phyloP scores from a whole-genome alignment of 2,888 invertebrate species.

The Ormyrus thymus region DNA sequence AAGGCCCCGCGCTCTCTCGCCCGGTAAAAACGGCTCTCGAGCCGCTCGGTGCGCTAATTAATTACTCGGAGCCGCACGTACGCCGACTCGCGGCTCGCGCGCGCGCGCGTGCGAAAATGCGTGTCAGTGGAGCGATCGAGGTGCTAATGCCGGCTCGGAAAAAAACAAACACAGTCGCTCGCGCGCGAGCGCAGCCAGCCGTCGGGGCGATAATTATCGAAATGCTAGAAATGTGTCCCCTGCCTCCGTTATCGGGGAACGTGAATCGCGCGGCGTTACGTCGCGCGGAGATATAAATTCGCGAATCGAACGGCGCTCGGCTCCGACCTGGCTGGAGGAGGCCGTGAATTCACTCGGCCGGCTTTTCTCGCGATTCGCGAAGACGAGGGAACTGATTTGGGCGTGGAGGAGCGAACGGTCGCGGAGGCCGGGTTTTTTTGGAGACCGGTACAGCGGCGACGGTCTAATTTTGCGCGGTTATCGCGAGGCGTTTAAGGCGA shows the following conservation, averaged over 20 bases:
- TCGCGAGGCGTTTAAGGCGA: conserved; percentile 20
- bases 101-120: conserved; percentile 45
- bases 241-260: conserved; percentile 38
- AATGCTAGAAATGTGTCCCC: conserved; percentile 14
- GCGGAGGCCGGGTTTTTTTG: background rate
- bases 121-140: conserved; percentile 40
- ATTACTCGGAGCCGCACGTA: too few relatives aligned
- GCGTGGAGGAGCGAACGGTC: background rate
- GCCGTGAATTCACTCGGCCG: too few relatives aligned
- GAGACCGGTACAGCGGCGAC: background rate
- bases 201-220: conserved; percentile 52
- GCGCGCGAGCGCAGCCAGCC: background rate
- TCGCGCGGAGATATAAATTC: conserved; percentile 36
- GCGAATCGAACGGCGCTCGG: too few relatives aligned
- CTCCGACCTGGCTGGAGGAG: too few relatives aligned
- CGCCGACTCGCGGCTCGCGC: background rate
- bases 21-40: too few relatives aligned
- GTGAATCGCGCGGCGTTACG: conserved; percentile 48
- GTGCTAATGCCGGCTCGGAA: conserved; percentile 36
- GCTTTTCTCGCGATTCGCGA: too few relatives aligned
- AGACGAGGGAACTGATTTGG: too few relatives aligned
- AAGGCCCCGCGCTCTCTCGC: too few relatives aligned
- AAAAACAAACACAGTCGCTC: conserved; percentile 4
- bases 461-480: background rate
- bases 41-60: too few relatives aligned